A percentile compares a stretch with the other conserved stretches of the same genome.
phyloP scores from a whole-genome alignment of 1,140 invertebrate species.

The Sarcophaga peregrina region DNA sequence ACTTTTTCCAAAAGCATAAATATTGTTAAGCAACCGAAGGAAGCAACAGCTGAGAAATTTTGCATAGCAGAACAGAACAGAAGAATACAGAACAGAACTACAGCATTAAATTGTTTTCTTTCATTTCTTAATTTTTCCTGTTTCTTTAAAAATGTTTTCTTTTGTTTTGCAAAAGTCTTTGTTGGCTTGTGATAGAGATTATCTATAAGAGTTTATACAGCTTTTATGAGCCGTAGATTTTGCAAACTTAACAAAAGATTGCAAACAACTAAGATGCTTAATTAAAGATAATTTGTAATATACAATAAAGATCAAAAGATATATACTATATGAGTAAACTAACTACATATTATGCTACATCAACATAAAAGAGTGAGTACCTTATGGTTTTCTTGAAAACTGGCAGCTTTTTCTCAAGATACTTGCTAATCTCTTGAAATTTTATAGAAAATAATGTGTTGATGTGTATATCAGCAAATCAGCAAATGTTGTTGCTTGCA shows the following conservation, averaged over 20 bases:
- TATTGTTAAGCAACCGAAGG: neutral
- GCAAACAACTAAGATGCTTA: neutral
- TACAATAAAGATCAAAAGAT: too few relatives aligned
- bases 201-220: neutral
- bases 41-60: conserved; percentile 32
- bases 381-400: too few relatives aligned
- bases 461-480: too few relatives aligned
- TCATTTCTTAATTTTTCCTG: neutral
- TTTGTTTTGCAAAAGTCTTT: neutral
- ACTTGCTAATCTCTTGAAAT: too few relatives aligned
- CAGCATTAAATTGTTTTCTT: neutral
- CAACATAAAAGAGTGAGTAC: too few relatives aligned
- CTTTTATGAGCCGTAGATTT: neutral
- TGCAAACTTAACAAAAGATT: neutral
- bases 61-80: neutral
- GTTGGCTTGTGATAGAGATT: conserved; percentile 12
- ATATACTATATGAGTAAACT: too few relatives aligned
- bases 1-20: neutral
- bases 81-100: neutral
- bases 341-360: too few relatives aligned
- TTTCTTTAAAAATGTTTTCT: neutral
- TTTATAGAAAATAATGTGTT: too few relatives aligned
- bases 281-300: neutral
- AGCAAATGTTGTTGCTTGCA: too few relatives aligned
- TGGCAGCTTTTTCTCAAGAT: too few relatives aligned